Base-by-base conservation (phyloP, 2,888 invertebrate genomes). In the Parthenolecanium corni region DNA sequence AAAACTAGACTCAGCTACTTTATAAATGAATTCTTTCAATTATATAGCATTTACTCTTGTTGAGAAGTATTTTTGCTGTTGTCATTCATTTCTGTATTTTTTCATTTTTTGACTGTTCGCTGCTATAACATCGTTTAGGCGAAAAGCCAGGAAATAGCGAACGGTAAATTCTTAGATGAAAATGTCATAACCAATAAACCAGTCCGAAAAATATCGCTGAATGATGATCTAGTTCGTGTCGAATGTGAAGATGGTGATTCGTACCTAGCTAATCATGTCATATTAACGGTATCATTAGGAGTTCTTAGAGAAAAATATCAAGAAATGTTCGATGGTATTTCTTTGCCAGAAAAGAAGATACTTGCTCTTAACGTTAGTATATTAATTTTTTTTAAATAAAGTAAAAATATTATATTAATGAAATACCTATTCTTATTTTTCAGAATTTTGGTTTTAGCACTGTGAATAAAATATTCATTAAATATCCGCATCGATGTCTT, bases 401-500 rank as follows among this genome's bases (percentile, higher is more conserved):
- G 16, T 40, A 52, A 47, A 63, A 23, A 47, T 9, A 47, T 18
- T 46, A 14, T 12, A 14, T 38, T 12, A 25, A 6, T 51, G 14
- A 21, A 21, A 20, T 21, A 6, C 63, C 20, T 42, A 16, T 47
- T 31, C 24, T 42, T 57, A 16, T 42, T 64, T 69, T 69, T 52
- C 69, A 81, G 71, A 75, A 75, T 18, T 71, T 84, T 49, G 77
- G 80, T 0, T 80, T 83, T 67, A 86, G 86, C 0, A 78, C 78
- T 0, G 81, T 83, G 0, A 78, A 81, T 65, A 88, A 88, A 74
- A 78, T 87, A 23, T 79, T 80, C 54, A 68, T 88, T 0, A 75
- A 77, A 38, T 89, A 83, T 71, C 74, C 80, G 0, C 70, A 75
- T 6, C 74, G 76, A 2, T 86, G 86, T 82, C 86, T 86, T 85